A percentile compares a stretch with the other conserved stretches of the same genome.
These are phyloP conservation scores for Limonius californicus DNA, from an alignment of 1,140 invertebrate genomes.

Conservation along the genomic window DNA sequence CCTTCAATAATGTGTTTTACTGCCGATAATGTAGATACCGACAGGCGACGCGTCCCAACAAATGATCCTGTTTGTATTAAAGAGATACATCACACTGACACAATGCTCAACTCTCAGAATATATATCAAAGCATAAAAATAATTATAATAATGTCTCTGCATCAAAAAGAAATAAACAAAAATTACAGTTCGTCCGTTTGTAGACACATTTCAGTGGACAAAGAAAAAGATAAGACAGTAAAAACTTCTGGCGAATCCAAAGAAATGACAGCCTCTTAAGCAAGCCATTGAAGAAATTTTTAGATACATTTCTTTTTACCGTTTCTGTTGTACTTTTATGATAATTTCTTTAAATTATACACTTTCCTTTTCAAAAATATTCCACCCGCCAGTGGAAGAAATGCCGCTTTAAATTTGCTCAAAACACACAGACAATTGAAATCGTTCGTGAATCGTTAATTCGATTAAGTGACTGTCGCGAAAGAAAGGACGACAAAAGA, in stretches of 20 bases:
- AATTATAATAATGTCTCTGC: neutral
- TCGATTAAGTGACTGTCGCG: constrained; percentile 13
- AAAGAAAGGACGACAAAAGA: constrained; percentile 12
- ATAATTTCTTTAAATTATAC: too few relatives aligned
- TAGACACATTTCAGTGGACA: too few relatives aligned
- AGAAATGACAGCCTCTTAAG: too few relatives aligned
- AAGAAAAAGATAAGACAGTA: too few relatives aligned
- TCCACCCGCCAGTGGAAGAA: neutral
- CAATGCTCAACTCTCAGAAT: neutral
- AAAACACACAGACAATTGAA: constrained; percentile 3
- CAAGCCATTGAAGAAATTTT: too few relatives aligned
- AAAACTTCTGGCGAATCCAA: too few relatives aligned
- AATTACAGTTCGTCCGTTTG: too few relatives aligned
- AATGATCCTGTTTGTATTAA: constrained; percentile 40
- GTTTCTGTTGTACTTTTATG: too few relatives aligned
- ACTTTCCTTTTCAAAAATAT: too few relatives aligned
- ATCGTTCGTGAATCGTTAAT: constrained; percentile 9
- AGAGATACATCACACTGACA: constrained; percentile 36
- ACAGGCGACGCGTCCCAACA: constrained; percentile 28
- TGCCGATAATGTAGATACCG: constrained; percentile 35
- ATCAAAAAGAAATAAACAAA: too few relatives aligned
- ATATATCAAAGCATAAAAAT: constrained; percentile 2
- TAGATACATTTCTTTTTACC: too few relatives aligned
- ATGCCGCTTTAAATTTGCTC: neutral
- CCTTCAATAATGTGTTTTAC: constrained; percentile 27